Conservation (phyloP, 2,797 vertebrate genomes). For the Chanos chanos region DNA sequence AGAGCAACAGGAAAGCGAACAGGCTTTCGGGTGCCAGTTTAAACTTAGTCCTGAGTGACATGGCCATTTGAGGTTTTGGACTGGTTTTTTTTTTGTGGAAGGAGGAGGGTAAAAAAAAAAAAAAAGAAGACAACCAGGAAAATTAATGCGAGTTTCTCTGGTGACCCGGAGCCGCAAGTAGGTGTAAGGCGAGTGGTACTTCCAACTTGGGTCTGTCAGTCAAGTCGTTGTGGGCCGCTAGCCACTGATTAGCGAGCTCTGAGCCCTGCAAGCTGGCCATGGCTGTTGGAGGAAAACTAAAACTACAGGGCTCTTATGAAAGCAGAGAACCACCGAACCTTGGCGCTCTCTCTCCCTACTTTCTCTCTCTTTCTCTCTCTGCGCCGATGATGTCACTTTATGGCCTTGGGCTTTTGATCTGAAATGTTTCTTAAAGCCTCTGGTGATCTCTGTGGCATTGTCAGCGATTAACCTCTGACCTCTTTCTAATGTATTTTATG, state of each 20-base stretch:
- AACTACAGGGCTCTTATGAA: constrained; percentile 20
- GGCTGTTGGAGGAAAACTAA: constrained; percentile 34
- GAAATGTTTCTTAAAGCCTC: constrained; percentile 48
- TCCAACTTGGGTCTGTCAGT: constrained; percentile 54
- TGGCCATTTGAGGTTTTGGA: constrained; percentile 69
- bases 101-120: constrained; percentile 34
- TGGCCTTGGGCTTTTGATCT: constrained; percentile 50
- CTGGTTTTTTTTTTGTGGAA: constrained; percentile 48
- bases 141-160: constrained; percentile 62
- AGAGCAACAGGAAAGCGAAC: constrained; percentile 59
- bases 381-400: constrained; percentile 56
- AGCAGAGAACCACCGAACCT: constrained; percentile 29
- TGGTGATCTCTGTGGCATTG: constrained; percentile 57
- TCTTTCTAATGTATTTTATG: constrained; percentile 51
- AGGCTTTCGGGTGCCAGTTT: constrained; percentile 59
- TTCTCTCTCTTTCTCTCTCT: neutral
- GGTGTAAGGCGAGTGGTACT: constrained; percentile 59
- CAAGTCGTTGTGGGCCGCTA: constrained; percentile 46
- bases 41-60: constrained; percentile 62
- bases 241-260: constrained; percentile 52
- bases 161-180: constrained; percentile 58
- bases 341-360: constrained; percentile 10
- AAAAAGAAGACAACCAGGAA: constrained; percentile 46
- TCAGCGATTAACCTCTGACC: constrained; percentile 56
- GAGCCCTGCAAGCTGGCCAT: constrained; percentile 45